Evolutionary conservation across 2,113 vertebrate species (phyloP).

Genomic region (Perognathus longimembris): DNA sequence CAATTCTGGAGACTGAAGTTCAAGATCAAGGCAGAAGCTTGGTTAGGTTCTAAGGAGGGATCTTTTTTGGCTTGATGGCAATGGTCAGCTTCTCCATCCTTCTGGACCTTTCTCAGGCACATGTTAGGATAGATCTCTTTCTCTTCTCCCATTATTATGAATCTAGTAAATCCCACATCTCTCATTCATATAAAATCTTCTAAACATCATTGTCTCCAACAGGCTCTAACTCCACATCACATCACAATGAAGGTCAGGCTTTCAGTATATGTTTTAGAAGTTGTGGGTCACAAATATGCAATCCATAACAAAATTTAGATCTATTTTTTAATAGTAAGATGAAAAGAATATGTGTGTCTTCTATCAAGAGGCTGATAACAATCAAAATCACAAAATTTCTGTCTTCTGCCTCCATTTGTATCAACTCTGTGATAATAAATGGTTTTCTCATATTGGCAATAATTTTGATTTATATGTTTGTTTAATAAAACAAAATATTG

Average conservation of each 20-base stretch:
- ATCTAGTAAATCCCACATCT: background rate
- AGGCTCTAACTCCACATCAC: background rate
- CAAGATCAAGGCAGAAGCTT: background rate
- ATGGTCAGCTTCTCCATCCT: background rate
- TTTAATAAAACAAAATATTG: background rate
- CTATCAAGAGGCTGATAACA: background rate
- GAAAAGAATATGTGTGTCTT: background rate
- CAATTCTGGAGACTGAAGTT: background rate
- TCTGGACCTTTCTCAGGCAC: background rate
- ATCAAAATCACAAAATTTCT: background rate
- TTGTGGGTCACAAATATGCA: no score
- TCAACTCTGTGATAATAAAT: background rate
- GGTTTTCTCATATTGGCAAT: background rate
- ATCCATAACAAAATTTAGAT: background rate
- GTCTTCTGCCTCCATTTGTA: background rate
- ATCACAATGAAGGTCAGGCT: background rate
- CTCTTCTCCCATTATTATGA: background rate
- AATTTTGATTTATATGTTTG: slow-evolving; percentile 1
- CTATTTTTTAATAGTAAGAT: background rate
- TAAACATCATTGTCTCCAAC: background rate
- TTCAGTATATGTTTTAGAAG: background rate
- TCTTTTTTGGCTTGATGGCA: background rate
- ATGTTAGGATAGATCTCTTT: background rate
- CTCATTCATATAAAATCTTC: background rate
- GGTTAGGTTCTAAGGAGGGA: background rate